Conservation (phyloP, 1,140 invertebrate species). For the Pseudomyrmex pallidus region DNA sequence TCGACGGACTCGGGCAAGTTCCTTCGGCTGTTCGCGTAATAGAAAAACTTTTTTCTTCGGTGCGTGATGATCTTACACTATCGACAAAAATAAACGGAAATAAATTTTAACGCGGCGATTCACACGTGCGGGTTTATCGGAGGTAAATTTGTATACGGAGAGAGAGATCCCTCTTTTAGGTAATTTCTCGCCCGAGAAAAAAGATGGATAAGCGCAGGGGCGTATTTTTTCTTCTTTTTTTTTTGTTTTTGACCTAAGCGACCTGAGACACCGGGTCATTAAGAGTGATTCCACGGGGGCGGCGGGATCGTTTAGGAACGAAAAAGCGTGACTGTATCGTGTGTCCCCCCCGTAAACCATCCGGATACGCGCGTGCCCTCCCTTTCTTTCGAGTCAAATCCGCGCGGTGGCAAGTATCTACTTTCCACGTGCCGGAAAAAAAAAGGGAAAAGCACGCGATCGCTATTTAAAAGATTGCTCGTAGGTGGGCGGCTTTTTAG, state of each 20-base stretch:
- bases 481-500: slow-evolving; percentile 68
- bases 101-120: neutral
- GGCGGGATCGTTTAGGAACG: slow-evolving; percentile 31
- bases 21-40: too few species aligned
- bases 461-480: slow-evolving; percentile 70
- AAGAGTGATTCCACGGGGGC: slow-evolving; percentile 51
- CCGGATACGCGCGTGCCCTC: slow-evolving; percentile 74
- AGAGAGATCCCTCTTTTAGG: slow-evolving; percentile 12
- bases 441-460: slow-evolving; percentile 70
- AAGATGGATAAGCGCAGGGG: slow-evolving; percentile 32
- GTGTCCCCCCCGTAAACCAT: slow-evolving; percentile 65
- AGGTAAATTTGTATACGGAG: neutral
- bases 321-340: slow-evolving; percentile 47
- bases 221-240: slow-evolving; percentile 56
- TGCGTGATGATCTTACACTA: neutral
- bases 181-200: slow-evolving; percentile 17
- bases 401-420: slow-evolving; percentile 49
- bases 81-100: neutral
- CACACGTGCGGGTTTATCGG: neutral
- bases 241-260: slow-evolving; percentile 47
- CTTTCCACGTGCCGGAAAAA: slow-evolving; percentile 56
- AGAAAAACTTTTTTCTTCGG: too few species aligned
- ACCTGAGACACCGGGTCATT: slow-evolving; percentile 55
- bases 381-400: slow-evolving; percentile 49
- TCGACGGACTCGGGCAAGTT: too few species aligned